Base-by-base conservation (phyloP, 2,888 invertebrate species). In the Drosophila kuntzei region DNA sequence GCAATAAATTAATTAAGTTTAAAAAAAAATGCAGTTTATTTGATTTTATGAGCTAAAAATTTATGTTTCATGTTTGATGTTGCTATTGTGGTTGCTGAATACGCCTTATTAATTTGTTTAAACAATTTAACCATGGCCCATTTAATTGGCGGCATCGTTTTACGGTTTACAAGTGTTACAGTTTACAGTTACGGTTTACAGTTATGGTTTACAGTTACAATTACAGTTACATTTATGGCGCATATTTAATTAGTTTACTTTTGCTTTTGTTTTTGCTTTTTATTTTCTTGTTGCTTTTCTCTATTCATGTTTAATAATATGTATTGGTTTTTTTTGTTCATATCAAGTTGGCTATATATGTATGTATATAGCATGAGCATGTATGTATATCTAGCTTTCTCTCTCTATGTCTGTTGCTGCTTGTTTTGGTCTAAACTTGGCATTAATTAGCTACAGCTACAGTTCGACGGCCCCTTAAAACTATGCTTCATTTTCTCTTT, bases 351-450 rank as follows among this genome's bases (percentile, higher is more conserved):
- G 79, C 75, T 76, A 65, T 59, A n/a, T n/a, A n/a, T n/a, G n/a
- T n/a, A n/a, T n/a, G n/a, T n/a, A n/a, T n/a, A 61, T 74, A 74
- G 76, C 76, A 58, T 73, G 77, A 62, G 69, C 73, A 61, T 64
- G 63, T 49, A 43, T 64, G 34, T 39, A 27, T 55, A 18, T 22
- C 16, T 51, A 43, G 14, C 44, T 47, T 18, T 29, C 22, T 58
- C 3, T 18, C 7, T 47, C 14, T 57, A 20, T 53, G 11, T 55
- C 37, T 51, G 41, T 41, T 50, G 37, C 34, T 53, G 43, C 22
- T 59, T 49, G 29, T 60, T 71, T 76, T 78, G 78, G 77, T 77
- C 77, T 75, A 57, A 64, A 65, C 75, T 79, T 78, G 76, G 75
- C 76, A 61, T 59, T 50, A 53, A 54, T 76, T 64, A 70, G 74